Conservation (phyloP, 1,140 invertebrate genomes). For the Drosophila grimshawi region DNA sequence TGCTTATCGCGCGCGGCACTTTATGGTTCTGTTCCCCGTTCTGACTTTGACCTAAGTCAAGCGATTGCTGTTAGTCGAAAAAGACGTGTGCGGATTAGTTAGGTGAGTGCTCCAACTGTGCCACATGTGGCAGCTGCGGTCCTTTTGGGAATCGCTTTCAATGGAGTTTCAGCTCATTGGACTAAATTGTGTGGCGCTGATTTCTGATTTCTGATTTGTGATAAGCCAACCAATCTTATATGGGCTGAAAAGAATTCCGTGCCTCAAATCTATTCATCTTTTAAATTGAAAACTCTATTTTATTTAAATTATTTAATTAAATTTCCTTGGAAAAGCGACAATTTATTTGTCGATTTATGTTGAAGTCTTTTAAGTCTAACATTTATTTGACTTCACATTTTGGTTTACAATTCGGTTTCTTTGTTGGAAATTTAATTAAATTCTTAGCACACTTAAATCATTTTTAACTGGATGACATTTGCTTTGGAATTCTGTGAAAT, state of each 20-base stretch:
- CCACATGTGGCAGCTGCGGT: neutral
- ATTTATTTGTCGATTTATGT: too few species aligned
- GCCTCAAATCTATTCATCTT: conserved; percentile 11
- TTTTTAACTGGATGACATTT: neutral
- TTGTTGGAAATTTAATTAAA: too few species aligned
- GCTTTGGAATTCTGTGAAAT: neutral
- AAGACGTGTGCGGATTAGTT: conserved; percentile 3
- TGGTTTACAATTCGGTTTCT: too few species aligned
- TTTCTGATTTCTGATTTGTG: conserved; percentile 57
- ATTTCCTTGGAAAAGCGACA: neutral
- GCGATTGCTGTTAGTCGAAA: conserved; percentile 7
- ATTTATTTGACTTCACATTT: too few species aligned
- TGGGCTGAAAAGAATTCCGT: conserved; percentile 12
- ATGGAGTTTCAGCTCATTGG: conserved; percentile 45
- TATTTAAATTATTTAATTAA: neutral
- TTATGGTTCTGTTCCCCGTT: neutral
- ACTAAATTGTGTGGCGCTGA: conserved; percentile 50
- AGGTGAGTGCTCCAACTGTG: neutral
- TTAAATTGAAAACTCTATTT: conserved; percentile 2
- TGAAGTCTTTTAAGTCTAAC: too few species aligned
- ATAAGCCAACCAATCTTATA: conserved; percentile 51
- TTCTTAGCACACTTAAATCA: too few species aligned
- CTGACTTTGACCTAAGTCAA: conserved; percentile 54
- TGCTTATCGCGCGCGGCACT: conserved; percentile 21
- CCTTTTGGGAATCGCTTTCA: conserved; percentile 18